These are phyloP conservation scores for Conistra vaccinii DNA, from an alignment of 2,888 invertebrate genomes.

Conservation along the genomic window DNA sequence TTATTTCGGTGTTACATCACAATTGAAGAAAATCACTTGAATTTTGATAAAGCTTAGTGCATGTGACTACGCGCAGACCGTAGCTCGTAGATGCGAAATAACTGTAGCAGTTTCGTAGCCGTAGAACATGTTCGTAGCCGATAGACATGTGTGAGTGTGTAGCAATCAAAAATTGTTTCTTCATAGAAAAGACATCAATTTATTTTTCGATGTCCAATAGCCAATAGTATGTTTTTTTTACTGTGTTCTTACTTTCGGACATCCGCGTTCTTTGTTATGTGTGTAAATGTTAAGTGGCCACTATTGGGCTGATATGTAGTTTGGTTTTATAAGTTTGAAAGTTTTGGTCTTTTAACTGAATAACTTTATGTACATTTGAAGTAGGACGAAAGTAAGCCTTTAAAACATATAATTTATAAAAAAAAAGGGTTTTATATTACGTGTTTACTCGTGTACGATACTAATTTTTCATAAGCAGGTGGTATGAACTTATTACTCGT, in stretches of 20 bases:
- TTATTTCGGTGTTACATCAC: background rate
- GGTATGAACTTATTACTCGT: constrained; percentile 7
- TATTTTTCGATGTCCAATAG: background rate
- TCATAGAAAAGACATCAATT: constrained; percentile 23
- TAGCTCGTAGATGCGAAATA: constrained; percentile 23
- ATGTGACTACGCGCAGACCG: background rate
- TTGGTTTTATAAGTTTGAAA: background rate
- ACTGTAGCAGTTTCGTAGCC: constrained; percentile 47
- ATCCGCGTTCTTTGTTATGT: constrained; percentile 2
- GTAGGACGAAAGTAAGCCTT: background rate
- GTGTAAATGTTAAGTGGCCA: background rate
- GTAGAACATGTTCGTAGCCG: constrained; percentile 47
- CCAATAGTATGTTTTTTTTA: background rate
- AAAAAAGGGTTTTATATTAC: background rate
- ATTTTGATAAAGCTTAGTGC: background rate
- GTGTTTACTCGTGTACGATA: background rate
- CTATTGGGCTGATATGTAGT: background rate
- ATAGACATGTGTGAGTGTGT: constrained; percentile 22
- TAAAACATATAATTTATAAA: background rate
- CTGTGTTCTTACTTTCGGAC: background rate
- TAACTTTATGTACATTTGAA: background rate
- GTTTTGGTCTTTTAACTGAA: background rate
- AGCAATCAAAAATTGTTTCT: background rate
- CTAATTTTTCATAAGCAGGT: background rate
- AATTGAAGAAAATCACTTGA: constrained; percentile 7